A percentile compares a stretch with the other conserved stretches of the same genome.
phyloP scores from a whole-genome alignment of 2,797 vertebrate species.

The Poecilia gillii region DNA sequence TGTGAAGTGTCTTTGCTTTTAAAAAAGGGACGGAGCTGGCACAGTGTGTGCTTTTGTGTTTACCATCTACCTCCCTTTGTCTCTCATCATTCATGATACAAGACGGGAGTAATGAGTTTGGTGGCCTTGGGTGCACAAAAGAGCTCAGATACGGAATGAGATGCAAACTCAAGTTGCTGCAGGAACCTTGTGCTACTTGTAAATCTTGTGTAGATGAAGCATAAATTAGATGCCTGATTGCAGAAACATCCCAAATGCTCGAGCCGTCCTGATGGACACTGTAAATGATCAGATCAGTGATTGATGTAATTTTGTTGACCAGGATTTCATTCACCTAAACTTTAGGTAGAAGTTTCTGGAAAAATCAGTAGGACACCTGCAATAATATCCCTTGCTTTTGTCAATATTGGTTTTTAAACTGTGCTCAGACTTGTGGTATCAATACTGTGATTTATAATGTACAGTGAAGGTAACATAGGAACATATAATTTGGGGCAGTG shows the following conservation, averaged over 20 bases:
- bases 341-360: neutral
- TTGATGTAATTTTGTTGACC: neutral
- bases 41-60: constrained; percentile 43
- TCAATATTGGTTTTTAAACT: neutral
- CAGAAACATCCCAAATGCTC: neutral
- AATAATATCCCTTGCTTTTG: neutral
- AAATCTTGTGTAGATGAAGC: constrained; percentile 21
- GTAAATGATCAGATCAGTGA: neutral
- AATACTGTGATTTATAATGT: neutral
- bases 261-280: neutral
- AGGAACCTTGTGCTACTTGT: constrained; percentile 28
- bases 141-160: constrained; percentile 41
- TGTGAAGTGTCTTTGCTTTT: constrained; percentile 57
- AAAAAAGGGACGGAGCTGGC: constrained; percentile 33
- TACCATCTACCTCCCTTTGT: constrained; percentile 61
- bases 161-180: constrained; percentile 30
- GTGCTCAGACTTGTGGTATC: neutral
- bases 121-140: constrained; percentile 54
- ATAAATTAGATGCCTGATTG: constrained; percentile 15
- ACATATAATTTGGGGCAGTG: neutral
- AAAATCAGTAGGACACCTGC: neutral
- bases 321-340: neutral
- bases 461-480: neutral
- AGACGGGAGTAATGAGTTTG: constrained; percentile 49
- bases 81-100: constrained; percentile 55